Base-by-base conservation (phyloP, 2,797 vertebrate genomes). In the Propithecus perrieri region DNA sequence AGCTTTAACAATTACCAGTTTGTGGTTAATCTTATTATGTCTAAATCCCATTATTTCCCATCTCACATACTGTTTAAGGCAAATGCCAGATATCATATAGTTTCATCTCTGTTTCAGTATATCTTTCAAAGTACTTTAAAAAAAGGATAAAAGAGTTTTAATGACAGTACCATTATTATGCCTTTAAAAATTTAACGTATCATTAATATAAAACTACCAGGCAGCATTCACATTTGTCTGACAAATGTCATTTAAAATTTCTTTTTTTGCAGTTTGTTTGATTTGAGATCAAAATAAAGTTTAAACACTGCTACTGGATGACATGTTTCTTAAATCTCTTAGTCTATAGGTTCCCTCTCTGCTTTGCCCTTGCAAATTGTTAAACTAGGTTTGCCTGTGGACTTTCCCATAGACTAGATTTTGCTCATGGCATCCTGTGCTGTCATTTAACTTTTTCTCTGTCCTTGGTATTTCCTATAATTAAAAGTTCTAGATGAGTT, bases 201-300 rank as follows among this genome's bases (percentile, higher is more conserved):
- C 41, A 22, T 65, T 53, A 85, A 24, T 85, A 57, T 38, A 48
- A 81, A 4, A 55, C 20, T 78, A 12, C 33, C 33, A 96, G 28
- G 30, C 15, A 79, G 67, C 35, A 72, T 89, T 90, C 53, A 90
- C 28, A 84, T 75, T 92, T 92, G 48, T 81, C 35, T 81, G 6
- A 88, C 41, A 75, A 12, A 57, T 94, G 17, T 41, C 38, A 71
- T 74, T 67, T 22, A 33, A 81, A 43, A 2, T 10, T 81, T n/a
- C 41, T 61, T 74, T 46, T 61, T 74, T 69, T 83, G 6, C 18
- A 46, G 71, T 92, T 84, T 48, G 35, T 93, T 96, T 84, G 80
- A 72, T 59, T 90, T 90, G 26, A 85, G 69, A 46, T 95, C 7
- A 63, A 79, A 88, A 50, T 92, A 84, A 93, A 91, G 59, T 71